These are phyloP conservation scores for Ophion ventricosus DNA, from an alignment of 2,888 invertebrate genomes.

Conservation along the genomic window DNA sequence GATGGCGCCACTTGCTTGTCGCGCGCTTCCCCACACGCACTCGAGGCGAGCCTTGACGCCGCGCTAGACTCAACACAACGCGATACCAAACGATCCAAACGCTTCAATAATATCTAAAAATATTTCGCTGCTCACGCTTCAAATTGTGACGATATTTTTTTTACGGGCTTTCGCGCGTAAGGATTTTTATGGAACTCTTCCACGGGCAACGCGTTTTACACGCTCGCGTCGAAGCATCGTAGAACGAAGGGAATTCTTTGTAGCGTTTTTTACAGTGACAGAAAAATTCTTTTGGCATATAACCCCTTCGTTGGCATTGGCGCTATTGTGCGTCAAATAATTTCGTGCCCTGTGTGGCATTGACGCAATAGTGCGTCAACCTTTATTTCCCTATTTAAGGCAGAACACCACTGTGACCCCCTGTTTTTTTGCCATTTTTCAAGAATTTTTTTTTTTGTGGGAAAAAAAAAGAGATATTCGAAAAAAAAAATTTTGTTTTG, in stretches of 20 bases:
- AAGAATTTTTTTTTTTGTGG: no score
- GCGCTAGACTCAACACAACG: conserved; percentile 8
- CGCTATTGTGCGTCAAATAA: no score
- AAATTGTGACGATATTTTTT: neutral
- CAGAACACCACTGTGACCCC: no score
- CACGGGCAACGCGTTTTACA: neutral
- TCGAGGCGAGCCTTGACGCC: neutral
- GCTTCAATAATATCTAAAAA: conserved; percentile 66
- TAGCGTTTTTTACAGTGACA: neutral
- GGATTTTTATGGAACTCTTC: neutral
- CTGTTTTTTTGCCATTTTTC: no score
- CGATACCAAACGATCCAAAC: conserved; percentile 78
- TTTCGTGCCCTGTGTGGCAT: no score
- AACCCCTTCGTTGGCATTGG: no score
- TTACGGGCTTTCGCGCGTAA: neutral
- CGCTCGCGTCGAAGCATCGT: neutral
- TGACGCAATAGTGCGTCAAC: no score
- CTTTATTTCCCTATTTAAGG: no score
- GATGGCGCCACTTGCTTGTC: conserved; percentile 51
- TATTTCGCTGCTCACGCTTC: conserved; percentile 2
- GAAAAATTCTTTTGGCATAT: no score
- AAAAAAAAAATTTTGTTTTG: no score
- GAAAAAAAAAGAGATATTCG: no score
- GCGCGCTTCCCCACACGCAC: neutral
- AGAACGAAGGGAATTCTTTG: neutral